Base-by-base conservation (phyloP, 2,797 vertebrate genomes). In the Apogon talboti region DNA sequence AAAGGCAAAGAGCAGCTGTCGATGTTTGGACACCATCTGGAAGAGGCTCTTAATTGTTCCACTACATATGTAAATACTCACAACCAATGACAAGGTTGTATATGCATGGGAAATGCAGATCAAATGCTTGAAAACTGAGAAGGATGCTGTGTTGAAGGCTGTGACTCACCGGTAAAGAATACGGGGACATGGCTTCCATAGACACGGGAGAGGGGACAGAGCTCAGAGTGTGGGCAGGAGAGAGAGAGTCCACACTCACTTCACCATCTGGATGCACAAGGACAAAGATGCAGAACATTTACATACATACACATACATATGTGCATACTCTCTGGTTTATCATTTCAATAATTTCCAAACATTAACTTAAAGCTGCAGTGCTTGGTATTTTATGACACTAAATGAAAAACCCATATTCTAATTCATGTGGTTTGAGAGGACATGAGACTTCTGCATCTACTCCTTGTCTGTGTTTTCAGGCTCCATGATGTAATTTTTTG, bases 91-190 rank as follows among this genome's bases (percentile, higher is more conserved):
- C 37, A 65, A 51, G 48, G 47, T 43, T 9, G 54, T 30, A 89
- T 88, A 79, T 85, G 68, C 72, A 84, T 74, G 80, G 59, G 66
- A 87, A 87, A 85, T 76, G 10, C 12, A 16, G 76, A 46, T 76
- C 44, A 76, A 82, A 75, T 41, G 43, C 14, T 4, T 4, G 1
- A 64, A 40, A 76, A 37, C 4, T 15, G 21, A 58, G 44, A 72
- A 68, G 72, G 66, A 57, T 37, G 28, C 71, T 62, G 46, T 30
- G 63, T 58, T 46, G 58, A 78, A 41, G 24, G n/a, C 13, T 10
- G 40, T 38, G 85, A 86, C 96, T 94, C 93, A 98, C 97, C 52
- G 94, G 95, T 60, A 95, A 87, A 12, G 92, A 94, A 76, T 91
- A 95, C 0, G 88, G 94, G 14, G 93, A 94, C 64, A 81, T 62